Conservation (phyloP, 2,888 invertebrate genomes). For the Polylopha cassiicola region DNA sequence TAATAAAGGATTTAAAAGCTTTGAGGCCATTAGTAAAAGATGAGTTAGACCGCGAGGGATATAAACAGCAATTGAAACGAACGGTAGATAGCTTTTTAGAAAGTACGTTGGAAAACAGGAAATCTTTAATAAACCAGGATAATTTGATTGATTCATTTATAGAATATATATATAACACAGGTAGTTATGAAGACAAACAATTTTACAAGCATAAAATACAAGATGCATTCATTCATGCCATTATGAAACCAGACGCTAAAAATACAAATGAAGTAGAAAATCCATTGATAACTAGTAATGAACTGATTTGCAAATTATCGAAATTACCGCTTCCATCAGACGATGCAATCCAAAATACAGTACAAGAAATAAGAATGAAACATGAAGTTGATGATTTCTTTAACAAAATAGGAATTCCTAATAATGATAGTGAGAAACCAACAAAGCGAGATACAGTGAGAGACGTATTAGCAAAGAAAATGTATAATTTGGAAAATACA, state of each 20-base stretch:
- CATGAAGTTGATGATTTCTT: conserved; percentile 37
- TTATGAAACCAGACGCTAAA: conserved; percentile 27
- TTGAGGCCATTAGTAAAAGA: conserved; percentile 41
- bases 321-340: conserved; percentile 31
- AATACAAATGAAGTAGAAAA: conserved; percentile 25
- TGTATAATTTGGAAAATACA: conserved; percentile 42
- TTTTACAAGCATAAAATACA: conserved; percentile 39
- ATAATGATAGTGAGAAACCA: conserved; percentile 27
- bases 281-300: conserved; percentile 39
- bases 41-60: conserved; percentile 39
- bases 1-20: conserved; percentile 37
- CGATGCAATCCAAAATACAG: conserved; percentile 27
- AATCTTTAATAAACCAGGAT: conserved; percentile 33
- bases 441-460: conserved; percentile 30
- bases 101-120: conserved; percentile 28
- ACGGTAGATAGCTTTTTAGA: conserved; percentile 35
- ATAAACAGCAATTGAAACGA: conserved; percentile 42
- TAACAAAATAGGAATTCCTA: conserved; percentile 28
- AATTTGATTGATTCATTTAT: conserved; percentile 50
- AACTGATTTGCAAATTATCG: conserved; percentile 43
- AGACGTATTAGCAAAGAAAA: conserved; percentile 37
- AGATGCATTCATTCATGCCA: conserved; percentile 35
- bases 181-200: conserved; percentile 36
- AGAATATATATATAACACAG: conserved; percentile 37
- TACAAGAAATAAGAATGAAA: conserved; percentile 35